phyloP scores from a whole-genome alignment of 2,113 vertebrate species.

The Ictidomys tridecemlineatus region DNA sequence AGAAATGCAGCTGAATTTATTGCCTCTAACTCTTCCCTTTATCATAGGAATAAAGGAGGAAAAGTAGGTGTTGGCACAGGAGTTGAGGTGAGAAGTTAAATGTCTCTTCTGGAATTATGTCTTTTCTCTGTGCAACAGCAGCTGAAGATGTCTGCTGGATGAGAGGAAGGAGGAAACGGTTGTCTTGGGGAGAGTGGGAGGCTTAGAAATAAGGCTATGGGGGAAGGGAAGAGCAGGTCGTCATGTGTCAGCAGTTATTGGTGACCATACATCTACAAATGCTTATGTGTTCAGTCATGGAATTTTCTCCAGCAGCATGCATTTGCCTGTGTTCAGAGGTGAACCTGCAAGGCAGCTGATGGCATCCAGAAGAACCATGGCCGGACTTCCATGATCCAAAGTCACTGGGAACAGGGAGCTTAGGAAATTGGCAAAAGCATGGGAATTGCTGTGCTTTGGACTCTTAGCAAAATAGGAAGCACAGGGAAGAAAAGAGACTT shows the following conservation, averaged over 20 bases:
- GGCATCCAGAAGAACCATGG: background rate
- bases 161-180: background rate
- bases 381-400: background rate
- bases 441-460: too few species aligned
- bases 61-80: background rate
- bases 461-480: too few species aligned
- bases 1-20: background rate
- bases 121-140: background rate
- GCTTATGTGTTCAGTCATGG: background rate
- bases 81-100: background rate
- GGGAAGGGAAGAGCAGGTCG: background rate
- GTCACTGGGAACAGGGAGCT: background rate
- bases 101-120: background rate
- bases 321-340: background rate
- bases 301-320: background rate
- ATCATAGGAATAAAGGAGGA: background rate
- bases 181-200: background rate
- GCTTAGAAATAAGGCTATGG: background rate
- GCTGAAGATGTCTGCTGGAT: background rate
- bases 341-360: background rate
- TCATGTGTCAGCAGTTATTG: too few species aligned
- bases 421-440: too few species aligned
- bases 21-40: background rate
- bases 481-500: too few species aligned
- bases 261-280: background rate